Evolutionary conservation across 2,797 vertebrate species (phyloP), one percentile per base, ranked within the genome.

Genomic region (Thunnus albacares): DNA sequence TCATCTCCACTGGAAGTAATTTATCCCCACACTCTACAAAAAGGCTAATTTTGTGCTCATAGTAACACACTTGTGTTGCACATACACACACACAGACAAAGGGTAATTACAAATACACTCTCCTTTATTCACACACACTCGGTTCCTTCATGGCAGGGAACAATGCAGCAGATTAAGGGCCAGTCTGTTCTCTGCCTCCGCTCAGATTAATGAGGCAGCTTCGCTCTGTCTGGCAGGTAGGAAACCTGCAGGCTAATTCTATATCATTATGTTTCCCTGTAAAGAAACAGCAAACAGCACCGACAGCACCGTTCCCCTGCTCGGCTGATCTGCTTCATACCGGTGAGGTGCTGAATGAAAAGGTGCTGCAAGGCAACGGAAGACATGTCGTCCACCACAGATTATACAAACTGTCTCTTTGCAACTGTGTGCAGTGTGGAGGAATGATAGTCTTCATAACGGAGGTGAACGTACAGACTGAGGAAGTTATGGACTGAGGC

Each of bases 171-270:
- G 81, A 81, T 74, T 77, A 81, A 60, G 75, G 59, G 80, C 72
- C 63, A n/a, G 55, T 33, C 62, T 83, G 75, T 82, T 85, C 83
- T 26, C 79, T 75, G 73, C 74, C 81, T 74, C 35, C 9, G 64
- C 77, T 84, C 78, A 75, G 71, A 77, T 79, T 86, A 79, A 83
- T 80, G 84, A 90, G 77, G 66, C 70, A 52, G 85, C 79, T 47
- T 61, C 5, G 75, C 84, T 87, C 80, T 76, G 86, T 74, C 82
- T 79, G 79, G 67, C 87, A 92, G 89, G 87, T 91, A 86, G 80
- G 81, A 75, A 61, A 72, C 82, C 87, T 53, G 59, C 68, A 64
- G 89, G 81, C 76, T 91, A 77, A 88, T 89, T 88, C 81, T 76
- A 79, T 83, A 78, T 88, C 87, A 90, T 89, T 87, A 89, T 53